Conservation (phyloP, 2,888 invertebrate species). For the Macropis europaea region DNA sequence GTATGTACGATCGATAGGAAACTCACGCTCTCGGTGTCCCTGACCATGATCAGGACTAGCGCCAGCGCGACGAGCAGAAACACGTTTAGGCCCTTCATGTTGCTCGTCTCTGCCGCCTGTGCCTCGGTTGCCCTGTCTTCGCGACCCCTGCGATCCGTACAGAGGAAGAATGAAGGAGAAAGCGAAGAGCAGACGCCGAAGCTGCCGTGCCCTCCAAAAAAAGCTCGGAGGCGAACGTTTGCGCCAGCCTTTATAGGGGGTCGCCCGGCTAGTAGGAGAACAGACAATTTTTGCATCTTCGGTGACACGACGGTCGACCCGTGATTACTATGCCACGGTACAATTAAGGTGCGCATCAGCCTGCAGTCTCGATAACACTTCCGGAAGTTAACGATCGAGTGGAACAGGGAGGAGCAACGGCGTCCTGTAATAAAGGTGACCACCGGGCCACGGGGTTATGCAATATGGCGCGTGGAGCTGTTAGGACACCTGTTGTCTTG, state of each 20-base stretch:
- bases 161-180: background rate
- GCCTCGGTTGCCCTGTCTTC: background rate
- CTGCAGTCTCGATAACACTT: background rate
- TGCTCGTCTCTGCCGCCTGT: background rate
- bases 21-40: conserved; percentile 52
- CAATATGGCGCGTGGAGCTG: too few relatives aligned
- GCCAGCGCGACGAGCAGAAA: conserved; percentile 22
- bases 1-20: background rate
- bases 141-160: background rate
- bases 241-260: conserved; percentile 44
- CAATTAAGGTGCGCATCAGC: background rate
- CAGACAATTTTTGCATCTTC: conserved; percentile 34
- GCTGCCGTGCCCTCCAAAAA: background rate
- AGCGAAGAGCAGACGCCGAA: too few relatives aligned
- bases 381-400: background rate
- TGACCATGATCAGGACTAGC: conserved; percentile 13
- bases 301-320: background rate
- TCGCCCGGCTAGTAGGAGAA: conserved; percentile 39
- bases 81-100: conserved; percentile 17
- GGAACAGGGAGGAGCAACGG: conserved; percentile 16
- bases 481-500: too few relatives aligned
- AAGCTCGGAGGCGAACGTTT: background rate
- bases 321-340: conserved; percentile 18
- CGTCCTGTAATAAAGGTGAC: background rate
- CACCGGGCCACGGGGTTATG: background rate